Evolutionary conservation across 2,113 vertebrate species (phyloP).

Genomic region (Polyodon spathula): DNA sequence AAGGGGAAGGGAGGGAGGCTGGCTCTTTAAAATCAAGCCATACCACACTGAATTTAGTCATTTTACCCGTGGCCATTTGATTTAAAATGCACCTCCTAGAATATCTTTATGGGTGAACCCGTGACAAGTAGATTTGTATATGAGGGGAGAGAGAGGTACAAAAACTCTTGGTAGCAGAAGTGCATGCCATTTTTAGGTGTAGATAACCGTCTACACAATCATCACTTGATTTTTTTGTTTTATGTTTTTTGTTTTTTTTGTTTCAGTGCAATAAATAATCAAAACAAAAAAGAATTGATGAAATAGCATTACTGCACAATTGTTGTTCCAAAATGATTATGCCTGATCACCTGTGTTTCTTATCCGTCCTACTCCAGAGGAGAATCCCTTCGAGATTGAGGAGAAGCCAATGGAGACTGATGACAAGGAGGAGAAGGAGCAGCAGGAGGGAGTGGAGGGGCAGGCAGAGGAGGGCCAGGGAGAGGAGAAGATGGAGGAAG

Average conservation of each 20-base stretch:
- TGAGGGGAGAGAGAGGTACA: background rate
- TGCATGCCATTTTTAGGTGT: background rate
- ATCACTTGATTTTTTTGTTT: background rate
- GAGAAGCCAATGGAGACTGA: constrained; percentile 57
- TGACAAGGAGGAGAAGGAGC: constrained; percentile 45
- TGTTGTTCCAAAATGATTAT: too few relatives aligned
- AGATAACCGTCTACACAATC: too few relatives aligned
- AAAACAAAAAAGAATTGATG: too few relatives aligned
- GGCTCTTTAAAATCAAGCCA: too few relatives aligned
- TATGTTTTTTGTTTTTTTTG: too few relatives aligned
- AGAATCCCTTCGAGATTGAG: constrained; percentile 76
- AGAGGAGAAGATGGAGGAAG: constrained; percentile 30
- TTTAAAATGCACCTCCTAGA: too few relatives aligned
- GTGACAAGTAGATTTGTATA: background rate
- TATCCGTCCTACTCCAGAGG: constrained; percentile 37
- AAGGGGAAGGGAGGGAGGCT: background rate
- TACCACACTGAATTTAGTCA: too few relatives aligned
- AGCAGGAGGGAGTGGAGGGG: constrained; percentile 39
- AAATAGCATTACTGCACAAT: too few relatives aligned
- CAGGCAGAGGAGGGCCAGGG: constrained; percentile 1
- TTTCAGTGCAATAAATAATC: too few relatives aligned
- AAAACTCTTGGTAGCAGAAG: background rate
- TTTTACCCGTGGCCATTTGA: too few relatives aligned
- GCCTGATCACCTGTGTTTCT: too few relatives aligned
- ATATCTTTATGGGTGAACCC: too few relatives aligned